Evolutionary conservation across 2,113 vertebrate genomes (phyloP).

Genomic region (Ptilonorhynchus violaceus): DNA sequence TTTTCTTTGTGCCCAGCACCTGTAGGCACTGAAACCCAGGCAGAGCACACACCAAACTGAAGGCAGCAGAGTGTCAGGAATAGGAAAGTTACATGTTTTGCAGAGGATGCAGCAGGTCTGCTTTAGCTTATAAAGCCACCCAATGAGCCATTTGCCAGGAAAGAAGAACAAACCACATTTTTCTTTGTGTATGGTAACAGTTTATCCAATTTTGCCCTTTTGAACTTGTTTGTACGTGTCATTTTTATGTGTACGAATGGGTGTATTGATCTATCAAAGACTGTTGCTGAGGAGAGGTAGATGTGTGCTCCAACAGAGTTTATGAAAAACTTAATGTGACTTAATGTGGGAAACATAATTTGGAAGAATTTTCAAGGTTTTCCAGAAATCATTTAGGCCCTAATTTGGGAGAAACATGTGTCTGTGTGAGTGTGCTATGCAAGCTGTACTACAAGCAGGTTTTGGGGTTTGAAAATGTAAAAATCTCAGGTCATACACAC

Average conservation of each 20-base stretch:
- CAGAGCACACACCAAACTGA: not conserved
- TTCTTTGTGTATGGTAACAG: not conserved
- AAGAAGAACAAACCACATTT: not conserved
- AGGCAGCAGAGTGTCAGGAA: not conserved
- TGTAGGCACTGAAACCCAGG: not conserved
- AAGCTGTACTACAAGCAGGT: not conserved
- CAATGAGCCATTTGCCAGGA: not conserved
- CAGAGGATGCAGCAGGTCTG: not conserved
- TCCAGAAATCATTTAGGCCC: not conserved
- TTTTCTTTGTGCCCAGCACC: not conserved
- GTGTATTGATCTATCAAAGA: not conserved
- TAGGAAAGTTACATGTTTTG: not conserved
- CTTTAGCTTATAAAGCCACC: not conserved
- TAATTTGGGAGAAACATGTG: accelerated
- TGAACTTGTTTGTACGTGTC: not conserved
- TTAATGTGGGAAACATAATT: not conserved
- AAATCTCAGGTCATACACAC: not conserved
- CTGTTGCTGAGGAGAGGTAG: not conserved
- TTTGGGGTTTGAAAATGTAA: not conserved
- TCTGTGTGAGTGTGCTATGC: not conserved
- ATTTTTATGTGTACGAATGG: not conserved
- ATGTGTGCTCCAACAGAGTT: not conserved
- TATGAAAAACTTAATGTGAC: not conserved
- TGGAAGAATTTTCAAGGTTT: not conserved
- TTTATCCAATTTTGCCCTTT: not conserved